Evolutionary conservation across 2,113 vertebrate genomes (phyloP), one percentile per base, ranked within the genome.

Genomic region (Etheostoma cragini): DNA sequence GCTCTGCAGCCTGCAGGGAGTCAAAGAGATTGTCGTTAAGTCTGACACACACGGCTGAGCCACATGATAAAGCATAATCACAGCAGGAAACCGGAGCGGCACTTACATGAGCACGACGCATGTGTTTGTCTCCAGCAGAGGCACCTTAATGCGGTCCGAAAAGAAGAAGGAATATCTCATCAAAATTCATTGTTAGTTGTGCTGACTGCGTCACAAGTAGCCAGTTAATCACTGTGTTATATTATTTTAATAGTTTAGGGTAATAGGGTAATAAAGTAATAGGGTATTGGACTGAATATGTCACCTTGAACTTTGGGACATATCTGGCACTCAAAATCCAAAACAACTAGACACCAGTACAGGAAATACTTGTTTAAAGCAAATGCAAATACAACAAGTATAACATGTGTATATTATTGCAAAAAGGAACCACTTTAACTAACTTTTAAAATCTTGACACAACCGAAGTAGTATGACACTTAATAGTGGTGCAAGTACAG

Each of bases 81-180:
- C 58, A 38, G 38, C 49, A 17, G 58, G 33, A 81, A 72, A 33
- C 54, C 38, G 45, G 33, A 2, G 22, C 6, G 30, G 56, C 46
- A 85, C 90, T 89, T 80, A 91, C 91, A 68, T 81, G 60, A 81
- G 78, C 50, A 16, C 4, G 11, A 45, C 56, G 30, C 3, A 47
- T 21, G 68, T 26, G 77, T 76, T 50, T 19, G 60, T 80, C 76
- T 68, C 19, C 82, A 46, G 63, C 68, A 14, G 60, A 62, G 53
- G 60, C 11, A 5, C 81, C 88, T 90, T 6, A 3, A 72, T 19
- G 47, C 4, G 15, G 3, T 0, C 5, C 72, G 2, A 82, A 46
- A 53, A 71, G 53, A 83, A 14, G n/a, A 10, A 30, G 10, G 17
- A 33, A 14, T 21, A 24, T 4, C 17, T 56, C 17, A 58, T 45